Percentiles rank a stretch among this genome's conserved stretches.
Evolutionary conservation across 2,113 vertebrate species (phyloP).

Genomic region (Chaetodon trifascialis): DNA sequence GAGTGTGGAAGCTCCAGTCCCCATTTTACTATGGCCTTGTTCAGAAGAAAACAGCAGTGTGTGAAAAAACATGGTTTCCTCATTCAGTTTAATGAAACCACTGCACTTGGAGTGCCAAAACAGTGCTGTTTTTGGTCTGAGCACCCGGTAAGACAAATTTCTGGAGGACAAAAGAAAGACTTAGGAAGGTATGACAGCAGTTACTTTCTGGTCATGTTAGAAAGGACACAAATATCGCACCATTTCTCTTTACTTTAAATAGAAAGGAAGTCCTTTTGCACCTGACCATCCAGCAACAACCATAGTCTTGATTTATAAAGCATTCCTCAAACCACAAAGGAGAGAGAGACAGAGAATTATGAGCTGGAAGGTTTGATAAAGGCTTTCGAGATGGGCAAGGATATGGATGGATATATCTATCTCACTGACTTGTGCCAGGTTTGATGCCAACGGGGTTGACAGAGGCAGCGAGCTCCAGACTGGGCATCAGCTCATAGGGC

Average conservation of each 20-base stretch:
- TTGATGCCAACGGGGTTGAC: constrained; percentile 96
- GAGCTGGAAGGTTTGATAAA: constrained; percentile 62
- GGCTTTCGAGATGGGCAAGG: constrained; percentile 63
- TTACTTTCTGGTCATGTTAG: constrained; percentile 72
- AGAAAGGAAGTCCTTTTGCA: constrained; percentile 32
- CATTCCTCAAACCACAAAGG: constrained; percentile 46
- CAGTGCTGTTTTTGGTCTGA: constrained; percentile 54
- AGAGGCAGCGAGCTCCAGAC: constrained; percentile 92
- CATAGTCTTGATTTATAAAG: constrained; percentile 40
- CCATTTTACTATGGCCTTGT: constrained; percentile 17
- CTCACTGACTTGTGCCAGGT: constrained; percentile 96
- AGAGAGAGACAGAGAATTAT: constrained; percentile 37
- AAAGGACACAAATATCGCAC: constrained; percentile 44
- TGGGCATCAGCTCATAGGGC: constrained; percentile 94
- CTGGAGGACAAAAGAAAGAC: constrained; percentile 36
- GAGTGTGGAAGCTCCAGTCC: neutral
- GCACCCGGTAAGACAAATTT: constrained; percentile 33
- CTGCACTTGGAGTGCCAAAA: neutral
- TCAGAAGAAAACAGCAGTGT: constrained; percentile 42
- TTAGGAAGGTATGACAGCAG: constrained; percentile 36
- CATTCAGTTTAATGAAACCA: neutral
- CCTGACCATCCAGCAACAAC: constrained; percentile 70
- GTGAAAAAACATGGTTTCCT: constrained; percentile 9
- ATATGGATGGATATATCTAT: constrained; percentile 64
- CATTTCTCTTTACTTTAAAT: neutral